phyloP scores from a whole-genome alignment of 2,113 vertebrate genomes.

The Uropsilus gracilis region DNA sequence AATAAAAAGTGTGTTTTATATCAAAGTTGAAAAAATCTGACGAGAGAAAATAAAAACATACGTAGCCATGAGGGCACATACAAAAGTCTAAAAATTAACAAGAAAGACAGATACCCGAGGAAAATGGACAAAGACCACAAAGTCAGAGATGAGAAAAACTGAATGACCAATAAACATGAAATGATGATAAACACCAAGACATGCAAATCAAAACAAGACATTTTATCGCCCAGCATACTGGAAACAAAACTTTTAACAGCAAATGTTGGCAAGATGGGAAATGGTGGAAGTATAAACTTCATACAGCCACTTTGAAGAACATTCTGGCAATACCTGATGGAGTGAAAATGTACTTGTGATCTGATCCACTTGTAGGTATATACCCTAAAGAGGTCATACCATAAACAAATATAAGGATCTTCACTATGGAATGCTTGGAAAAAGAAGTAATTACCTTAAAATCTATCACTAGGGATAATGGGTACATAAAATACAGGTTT shows the following conservation, averaged over 20 bases:
- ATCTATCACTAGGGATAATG: background rate
- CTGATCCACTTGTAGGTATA: background rate
- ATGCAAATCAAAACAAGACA: slow-evolving; percentile 18
- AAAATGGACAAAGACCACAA: background rate
- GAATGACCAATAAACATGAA: slow-evolving; percentile 18
- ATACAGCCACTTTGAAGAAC: background rate
- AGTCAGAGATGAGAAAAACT: slow-evolving; percentile 10
- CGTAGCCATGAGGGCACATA: background rate
- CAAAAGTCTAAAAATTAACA: slow-evolving; percentile 38
- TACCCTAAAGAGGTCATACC: background rate
- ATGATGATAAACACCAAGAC: background rate
- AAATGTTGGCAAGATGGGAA: background rate
- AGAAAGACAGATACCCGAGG: background rate
- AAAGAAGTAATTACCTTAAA: slow-evolving; percentile 1
- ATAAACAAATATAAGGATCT: background rate
- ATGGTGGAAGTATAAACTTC: background rate
- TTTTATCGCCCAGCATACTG: background rate
- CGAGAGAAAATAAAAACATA: background rate
- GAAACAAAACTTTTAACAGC: slow-evolving; percentile 4
- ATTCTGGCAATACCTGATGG: background rate
- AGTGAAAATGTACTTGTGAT: background rate
- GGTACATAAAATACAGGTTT: background rate
- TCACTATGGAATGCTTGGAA: background rate
- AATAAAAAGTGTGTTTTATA: background rate
- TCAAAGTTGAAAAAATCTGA: slow-evolving; percentile 6